Conservation (phyloP, 2,888 invertebrate genomes). For the Cheilosia urbana region DNA sequence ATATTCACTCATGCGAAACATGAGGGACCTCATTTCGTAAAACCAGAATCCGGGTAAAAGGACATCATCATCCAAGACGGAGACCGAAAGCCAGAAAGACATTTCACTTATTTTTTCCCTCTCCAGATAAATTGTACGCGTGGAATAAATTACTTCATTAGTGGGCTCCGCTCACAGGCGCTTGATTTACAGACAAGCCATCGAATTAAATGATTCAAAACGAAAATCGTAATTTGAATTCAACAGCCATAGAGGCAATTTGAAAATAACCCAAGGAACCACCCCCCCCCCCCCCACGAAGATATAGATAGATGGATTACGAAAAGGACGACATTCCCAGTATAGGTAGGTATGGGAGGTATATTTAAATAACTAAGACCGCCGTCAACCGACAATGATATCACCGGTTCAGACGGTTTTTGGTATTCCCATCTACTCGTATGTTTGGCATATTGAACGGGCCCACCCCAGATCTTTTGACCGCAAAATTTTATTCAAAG, state of each 20-base stretch:
- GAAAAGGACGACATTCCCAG: conserved; percentile 39
- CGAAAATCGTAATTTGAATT: conserved; percentile 73
- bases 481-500: conserved; percentile 69
- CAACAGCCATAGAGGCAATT: conserved; percentile 64
- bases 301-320: conserved; percentile 31
- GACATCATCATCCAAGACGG: conserved; percentile 21
- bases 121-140: conserved; percentile 72
- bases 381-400: conserved; percentile 58
- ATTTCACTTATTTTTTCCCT: conserved; percentile 63
- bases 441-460: conserved; percentile 66
- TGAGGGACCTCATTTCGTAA: conserved; percentile 52
- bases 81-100: conserved; percentile 36
- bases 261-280: conserved; percentile 42
- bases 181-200: conserved; percentile 36
- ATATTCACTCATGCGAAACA: conserved; percentile 71
- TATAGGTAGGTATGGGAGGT: neutral
- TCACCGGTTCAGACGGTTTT: conserved; percentile 44
- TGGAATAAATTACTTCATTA: conserved; percentile 76
- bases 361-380: conserved; percentile 46
- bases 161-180: conserved; percentile 31
- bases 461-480: conserved; percentile 45
- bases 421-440: neutral
- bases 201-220: conserved; percentile 74
- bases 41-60: conserved; percentile 37
- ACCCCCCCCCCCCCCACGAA: neutral